Evolutionary conservation across 2,888 invertebrate genomes (phyloP), one percentile per base, ranked within the genome.

Genomic region (Phortica magna): DNA sequence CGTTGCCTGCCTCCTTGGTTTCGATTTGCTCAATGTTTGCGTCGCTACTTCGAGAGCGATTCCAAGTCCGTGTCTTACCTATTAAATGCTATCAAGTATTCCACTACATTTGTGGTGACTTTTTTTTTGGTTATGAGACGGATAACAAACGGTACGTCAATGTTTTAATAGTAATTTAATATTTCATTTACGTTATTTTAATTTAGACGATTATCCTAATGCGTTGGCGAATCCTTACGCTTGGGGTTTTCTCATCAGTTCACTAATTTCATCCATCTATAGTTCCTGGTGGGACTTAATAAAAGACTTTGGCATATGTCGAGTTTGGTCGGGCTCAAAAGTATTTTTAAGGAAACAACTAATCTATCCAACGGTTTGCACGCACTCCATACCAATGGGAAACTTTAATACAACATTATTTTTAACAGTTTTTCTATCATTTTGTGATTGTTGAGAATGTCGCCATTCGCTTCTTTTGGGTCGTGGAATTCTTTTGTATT

Each of bases 271-370:
- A 76, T 98, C 98, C 0, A 94, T 96, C 75, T 99, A 99, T 92
- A 97, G 98, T 0, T 97, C 98, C 91, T 95, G 96, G 6, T 99
- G 99, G 99, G 99, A 99, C 92, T 95, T 99, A 43, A 96, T 96
- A 92, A 96, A 98, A 96, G 99, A 99, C 93, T 99, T 99, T 98
- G 98, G 98, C 0, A 93, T 99, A 74, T 95, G 98, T 87, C 97
- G 97, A 89, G 94, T 95, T 71, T 96, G 96, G 81, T 95, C 97
- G 0, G 97, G 96, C 0, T 97, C 98, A 92, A 96, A 98, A 93
- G 94, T 94, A 91, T 96, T 98, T 90, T 93, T 98, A 0, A 93
- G 98, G 43, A 98, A 98, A 89, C 98, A 98, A 93, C 96, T 98
- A 76, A 98, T 93, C 91, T 31, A 17, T 67, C 67, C 73, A 43